These are phyloP conservation scores for Anorthoa munda DNA, from an alignment of 2,888 invertebrate genomes.

Conservation along the genomic window DNA sequence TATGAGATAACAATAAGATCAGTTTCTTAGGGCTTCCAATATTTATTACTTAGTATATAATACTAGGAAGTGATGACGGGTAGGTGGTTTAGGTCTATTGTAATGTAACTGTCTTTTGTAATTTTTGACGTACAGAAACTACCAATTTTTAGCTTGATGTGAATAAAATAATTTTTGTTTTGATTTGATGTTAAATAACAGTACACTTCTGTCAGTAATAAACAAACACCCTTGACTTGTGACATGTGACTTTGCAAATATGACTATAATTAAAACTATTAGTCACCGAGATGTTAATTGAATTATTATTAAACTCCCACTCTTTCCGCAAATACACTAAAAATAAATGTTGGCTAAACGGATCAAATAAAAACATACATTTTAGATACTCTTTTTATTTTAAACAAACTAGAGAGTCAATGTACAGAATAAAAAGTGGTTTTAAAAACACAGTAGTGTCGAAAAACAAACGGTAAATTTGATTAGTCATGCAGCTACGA, in stretches of 20 bases:
- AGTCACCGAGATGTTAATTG: constrained; percentile 13
- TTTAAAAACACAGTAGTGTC: constrained; percentile 36
- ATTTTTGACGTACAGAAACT: too few relatives aligned
- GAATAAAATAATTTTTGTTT: too few relatives aligned
- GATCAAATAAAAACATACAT: constrained; percentile 27
- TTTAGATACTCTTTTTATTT: constrained; percentile 16
- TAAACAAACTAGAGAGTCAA: constrained; percentile 33
- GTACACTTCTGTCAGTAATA: background rate
- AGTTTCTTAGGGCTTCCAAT: too few relatives aligned
- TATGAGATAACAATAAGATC: too few relatives aligned
- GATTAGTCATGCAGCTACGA: constrained; percentile 14
- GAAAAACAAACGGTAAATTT: constrained; percentile 36
- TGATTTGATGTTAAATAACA: background rate
- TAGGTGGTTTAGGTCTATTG: too few relatives aligned
- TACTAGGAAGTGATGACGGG: too few relatives aligned
- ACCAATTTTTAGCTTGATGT: too few relatives aligned
- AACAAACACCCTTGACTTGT: background rate
- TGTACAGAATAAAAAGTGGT: constrained; percentile 30
- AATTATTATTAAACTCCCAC: constrained; percentile 36
- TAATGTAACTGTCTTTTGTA: too few relatives aligned
- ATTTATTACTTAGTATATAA: too few relatives aligned
- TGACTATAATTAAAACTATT: background rate
- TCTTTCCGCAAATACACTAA: constrained; percentile 19
- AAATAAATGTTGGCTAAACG: constrained; percentile 53
- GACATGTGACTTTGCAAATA: background rate